Percentiles rank a stretch among this genome's conserved stretches.
Evolutionary conservation across 2,113 vertebrate species (phyloP).

Genomic region (Alectura lathami): DNA sequence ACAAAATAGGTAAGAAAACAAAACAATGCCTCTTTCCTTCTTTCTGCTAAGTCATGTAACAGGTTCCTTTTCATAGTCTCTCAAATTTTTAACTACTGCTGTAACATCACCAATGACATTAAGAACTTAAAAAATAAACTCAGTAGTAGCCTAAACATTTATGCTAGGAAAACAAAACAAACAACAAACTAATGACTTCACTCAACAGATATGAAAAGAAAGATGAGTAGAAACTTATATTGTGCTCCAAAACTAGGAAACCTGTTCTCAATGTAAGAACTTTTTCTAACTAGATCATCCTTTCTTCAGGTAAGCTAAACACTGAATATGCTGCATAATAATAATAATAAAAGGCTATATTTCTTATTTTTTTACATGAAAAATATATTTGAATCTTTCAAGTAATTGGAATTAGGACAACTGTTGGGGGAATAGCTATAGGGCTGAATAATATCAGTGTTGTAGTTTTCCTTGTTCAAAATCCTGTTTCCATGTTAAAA

Average conservation of each 20-base stretch:
- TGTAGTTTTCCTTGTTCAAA: neutral
- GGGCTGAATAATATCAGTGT: neutral
- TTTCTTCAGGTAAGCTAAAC: neutral
- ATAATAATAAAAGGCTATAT: rapidly evolving
- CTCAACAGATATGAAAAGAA: neutral
- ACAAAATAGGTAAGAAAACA: neutral
- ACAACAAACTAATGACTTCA: neutral
- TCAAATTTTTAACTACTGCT: neutral
- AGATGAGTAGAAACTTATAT: neutral
- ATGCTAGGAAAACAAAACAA: neutral
- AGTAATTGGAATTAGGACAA: neutral
- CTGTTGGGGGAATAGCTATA: neutral
- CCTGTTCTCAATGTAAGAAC: neutral
- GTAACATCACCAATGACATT: neutral
- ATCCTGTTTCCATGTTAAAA: no score
- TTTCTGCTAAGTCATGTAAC: neutral
- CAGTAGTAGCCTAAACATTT: neutral
- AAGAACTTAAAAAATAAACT: neutral
- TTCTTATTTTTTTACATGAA: neutral
- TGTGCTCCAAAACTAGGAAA: neutral
- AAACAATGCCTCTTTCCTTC: neutral
- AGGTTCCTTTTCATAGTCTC: neutral
- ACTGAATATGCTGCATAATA: neutral
- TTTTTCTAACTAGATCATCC: neutral
- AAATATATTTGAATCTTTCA: neutral